Evolutionary conservation across 92 coral and sea anemone genomes (phyloP).

Genomic region (Virgularia gustaviana): DNA sequence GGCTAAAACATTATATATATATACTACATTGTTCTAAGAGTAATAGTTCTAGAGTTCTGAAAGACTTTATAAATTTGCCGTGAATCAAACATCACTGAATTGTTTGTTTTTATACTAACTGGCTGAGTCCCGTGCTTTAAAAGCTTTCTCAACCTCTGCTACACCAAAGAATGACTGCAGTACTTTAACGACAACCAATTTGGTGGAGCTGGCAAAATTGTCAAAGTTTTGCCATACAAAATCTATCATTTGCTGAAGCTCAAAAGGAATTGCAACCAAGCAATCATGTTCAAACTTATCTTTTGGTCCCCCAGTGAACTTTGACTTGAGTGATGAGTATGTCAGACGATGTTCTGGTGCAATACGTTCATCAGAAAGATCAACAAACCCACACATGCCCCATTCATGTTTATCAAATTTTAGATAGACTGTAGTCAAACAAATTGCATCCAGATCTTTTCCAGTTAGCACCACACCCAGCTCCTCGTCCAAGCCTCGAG

Average conservation of each 20-base stretch:
- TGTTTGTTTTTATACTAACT: no score
- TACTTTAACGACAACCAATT: conserved; percentile 93
- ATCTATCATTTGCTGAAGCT: conserved; percentile 75
- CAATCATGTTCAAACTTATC: conserved; percentile 89
- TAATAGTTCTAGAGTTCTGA: no score
- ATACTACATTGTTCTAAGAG: no score
- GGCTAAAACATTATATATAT: no score
- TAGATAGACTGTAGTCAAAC: conserved; percentile 86
- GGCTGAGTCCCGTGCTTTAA: conserved; percentile 45
- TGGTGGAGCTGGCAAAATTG: conserved; percentile 95
- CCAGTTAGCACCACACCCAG: conserved; percentile 78
- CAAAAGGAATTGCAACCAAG: conserved; percentile 77
- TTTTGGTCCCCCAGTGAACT: conserved; percentile 87
- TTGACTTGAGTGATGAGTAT: conserved; percentile 68
- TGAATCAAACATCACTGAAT: no score
- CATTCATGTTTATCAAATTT: conserved; percentile 97
- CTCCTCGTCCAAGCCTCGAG: conserved; percentile 90
- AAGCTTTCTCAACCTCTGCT: conserved; percentile 73
- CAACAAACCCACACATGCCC: conserved; percentile 97
- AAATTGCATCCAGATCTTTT: conserved; percentile 70
- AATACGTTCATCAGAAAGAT: conserved; percentile 85
- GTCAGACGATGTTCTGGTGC: conserved; percentile 77
- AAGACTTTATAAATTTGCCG: no score
- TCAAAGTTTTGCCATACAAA: conserved; percentile 79
- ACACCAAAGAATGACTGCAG: conserved; percentile 94